A percentile compares a stretch with the other conserved stretches of the same genome.
phyloP scores from a whole-genome alignment of 2,113 vertebrate genomes.

The Athene cunicularia region DNA sequence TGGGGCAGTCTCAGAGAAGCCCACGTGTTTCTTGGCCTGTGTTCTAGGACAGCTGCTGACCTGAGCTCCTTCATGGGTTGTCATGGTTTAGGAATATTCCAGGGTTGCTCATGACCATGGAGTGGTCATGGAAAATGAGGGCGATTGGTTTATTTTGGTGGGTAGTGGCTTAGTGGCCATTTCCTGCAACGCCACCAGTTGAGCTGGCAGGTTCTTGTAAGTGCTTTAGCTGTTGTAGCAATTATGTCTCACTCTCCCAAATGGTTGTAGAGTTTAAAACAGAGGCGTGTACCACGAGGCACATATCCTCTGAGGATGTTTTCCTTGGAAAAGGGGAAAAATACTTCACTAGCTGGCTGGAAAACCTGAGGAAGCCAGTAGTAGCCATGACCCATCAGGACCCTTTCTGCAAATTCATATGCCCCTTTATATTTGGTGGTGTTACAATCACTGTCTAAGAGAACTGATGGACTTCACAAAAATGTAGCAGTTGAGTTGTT shows the following conservation, averaged over 20 bases:
- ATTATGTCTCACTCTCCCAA: not conserved
- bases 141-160: not conserved
- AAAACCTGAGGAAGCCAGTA: not conserved
- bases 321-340: not conserved
- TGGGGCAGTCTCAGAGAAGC: not conserved
- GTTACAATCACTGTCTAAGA: not conserved
- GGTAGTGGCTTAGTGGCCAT: not conserved
- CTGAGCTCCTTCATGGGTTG: not conserved
- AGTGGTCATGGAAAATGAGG: not conserved
- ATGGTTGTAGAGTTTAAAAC: not conserved
- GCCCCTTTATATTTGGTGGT: rapidly evolving
- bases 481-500: not conserved
- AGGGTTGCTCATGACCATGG: not conserved
- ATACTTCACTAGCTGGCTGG: not conserved
- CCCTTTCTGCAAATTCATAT: not conserved
- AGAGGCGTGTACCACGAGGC: not conserved
- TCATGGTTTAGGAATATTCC: not conserved
- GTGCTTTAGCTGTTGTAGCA: not conserved
- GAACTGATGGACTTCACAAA: not conserved
- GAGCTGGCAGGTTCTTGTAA: not conserved
- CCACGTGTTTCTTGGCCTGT: not conserved
- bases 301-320: not conserved
- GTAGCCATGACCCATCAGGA: not conserved
- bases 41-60: not conserved
- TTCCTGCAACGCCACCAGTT: not conserved